Evolutionary conservation across 2,113 vertebrate genomes (phyloP), one percentile per base, ranked within the genome.

Genomic region (Mirounga angustirostris): DNA sequence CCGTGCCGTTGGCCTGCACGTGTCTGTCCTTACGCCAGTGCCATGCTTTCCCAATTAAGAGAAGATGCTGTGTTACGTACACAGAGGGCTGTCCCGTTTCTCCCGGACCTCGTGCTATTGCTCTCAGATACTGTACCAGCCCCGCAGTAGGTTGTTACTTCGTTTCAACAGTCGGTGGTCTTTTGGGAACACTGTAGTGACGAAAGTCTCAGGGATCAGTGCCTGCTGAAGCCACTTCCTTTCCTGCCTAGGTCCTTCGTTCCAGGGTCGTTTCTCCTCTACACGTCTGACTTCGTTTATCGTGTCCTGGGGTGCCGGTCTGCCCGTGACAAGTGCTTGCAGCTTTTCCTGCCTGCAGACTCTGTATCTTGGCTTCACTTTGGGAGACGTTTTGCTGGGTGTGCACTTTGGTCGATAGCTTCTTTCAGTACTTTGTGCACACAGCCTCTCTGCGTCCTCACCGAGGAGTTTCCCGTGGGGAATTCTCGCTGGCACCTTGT

Each of bases 381-480:
- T 59, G 52, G 40, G 61, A 63, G 61, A 1, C 78, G 2, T 63
- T 92, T 73, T 59, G 33, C 22, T 43, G 12, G 13, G 8, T 85
- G 1, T 36, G 28, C n/a, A 26, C n/a, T 54, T 15, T 67, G 28
- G 26, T 36, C 8, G 19, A 18, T 1, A 1, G 43, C 13, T 71
- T 43, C 9, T 43, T 14, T 22, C 30, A 2, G 2, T 10, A 33
- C 5, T 90, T 36, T 4, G n/a, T 10, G 0, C 1, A 0, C 18
- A 7, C 10, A 14, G 36, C 40, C 46, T 82, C 4, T 6, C 21
- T 19, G 59, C 22, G 40, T 21, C 18, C 10, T n/a, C 28, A 19
- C 46, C 4, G 13, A 16, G 2, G 24, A 12, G 59, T 24, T 28
- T 33, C 9, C 19, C 3, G 4, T 2, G 26, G 81, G 83, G 22